phyloP scores from a whole-genome alignment of 2,797 vertebrate genomes.

The Cryptoblepharus egeriae region DNA sequence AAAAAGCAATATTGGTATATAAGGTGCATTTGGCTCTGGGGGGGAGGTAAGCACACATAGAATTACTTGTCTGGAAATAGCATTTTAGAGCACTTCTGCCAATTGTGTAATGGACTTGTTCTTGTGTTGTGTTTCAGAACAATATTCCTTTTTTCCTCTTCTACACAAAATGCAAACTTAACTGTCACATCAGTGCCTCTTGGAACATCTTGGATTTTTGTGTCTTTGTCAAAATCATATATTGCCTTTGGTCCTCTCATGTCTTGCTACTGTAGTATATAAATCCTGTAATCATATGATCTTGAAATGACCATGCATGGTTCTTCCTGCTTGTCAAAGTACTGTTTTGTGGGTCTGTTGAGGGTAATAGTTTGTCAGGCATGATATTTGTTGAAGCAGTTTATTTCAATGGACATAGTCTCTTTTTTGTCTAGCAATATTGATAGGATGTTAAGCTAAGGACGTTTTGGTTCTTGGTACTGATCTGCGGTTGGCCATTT shows the following conservation, averaged over 20 bases:
- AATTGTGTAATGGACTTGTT: conserved; percentile 35
- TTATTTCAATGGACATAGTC: conserved; percentile 56
- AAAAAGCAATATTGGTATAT: conserved; percentile 72
- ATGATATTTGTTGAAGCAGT: conserved; percentile 64
- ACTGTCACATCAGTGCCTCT: conserved; percentile 52
- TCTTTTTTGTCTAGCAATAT: conserved; percentile 55
- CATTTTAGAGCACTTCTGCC: conserved; percentile 65
- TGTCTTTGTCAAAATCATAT: conserved; percentile 55
- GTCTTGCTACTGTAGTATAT: conserved; percentile 74
- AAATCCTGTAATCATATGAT: conserved; percentile 59
- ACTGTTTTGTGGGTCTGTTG: conserved; percentile 68
- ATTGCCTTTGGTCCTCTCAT: conserved; percentile 53
- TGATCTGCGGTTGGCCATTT: conserved; percentile 39
- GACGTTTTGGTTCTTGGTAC: conserved; percentile 3
- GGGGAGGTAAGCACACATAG: conserved; percentile 67
- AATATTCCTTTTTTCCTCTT: conserved; percentile 5
- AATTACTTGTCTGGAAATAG: conserved; percentile 62
- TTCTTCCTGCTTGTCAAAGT: conserved; percentile 72
- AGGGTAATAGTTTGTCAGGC: conserved; percentile 73
- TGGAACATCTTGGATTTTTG: conserved; percentile 58
- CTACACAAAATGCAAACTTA: conserved; percentile 20
- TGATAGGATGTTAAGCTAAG: conserved; percentile 33
- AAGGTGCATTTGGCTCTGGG: conserved; percentile 41
- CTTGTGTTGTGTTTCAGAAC: conserved; percentile 17
- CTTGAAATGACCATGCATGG: conserved; percentile 76